Evolutionary conservation across 2,888 invertebrate genomes (phyloP), one percentile per base, ranked within the genome.

Genomic region (Dastarcus helophoroides): DNA sequence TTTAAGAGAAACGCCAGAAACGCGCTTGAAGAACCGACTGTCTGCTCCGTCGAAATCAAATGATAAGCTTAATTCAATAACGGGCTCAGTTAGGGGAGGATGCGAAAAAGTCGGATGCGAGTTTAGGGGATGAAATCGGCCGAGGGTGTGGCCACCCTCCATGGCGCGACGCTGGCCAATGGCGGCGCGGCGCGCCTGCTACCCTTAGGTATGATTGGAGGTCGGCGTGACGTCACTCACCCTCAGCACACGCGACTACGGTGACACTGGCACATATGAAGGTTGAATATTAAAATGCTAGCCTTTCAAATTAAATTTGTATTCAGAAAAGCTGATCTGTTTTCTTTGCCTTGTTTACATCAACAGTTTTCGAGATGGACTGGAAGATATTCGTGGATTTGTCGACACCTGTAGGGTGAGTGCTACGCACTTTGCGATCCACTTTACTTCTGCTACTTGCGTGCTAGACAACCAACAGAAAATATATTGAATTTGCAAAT

Each of bases 41-140:
- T 59, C 58, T 57, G 60, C 58, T 56, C 50, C 50, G 58, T 56
- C 63, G 65, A 67, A 69, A 69, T 69, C 68, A 67, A 69, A 78
- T 78, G 77, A 77, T 78, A 74, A 75, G 74, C 74, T 72, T 77
- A 77, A 78, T 77, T 77, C 76, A 76, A 78, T 77, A 77, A 77
- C 72, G 69, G 65, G 62, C 51, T 48, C 51, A 44, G 54, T 52
- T 50, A 42, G 46, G 48, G 51, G 51, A 52, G 54, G 38, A 44
- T 43, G 42, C 48, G 44, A 49, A 50, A 51, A 51, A 50, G 42
- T 41, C 35, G 32, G 31, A 36, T 36, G n/a, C 31, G 34, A 28
- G 36, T 36, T 32, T 32, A 31, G 47, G 49, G 49, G 50, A 46
- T 46, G 51, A 45, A 40, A 44, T 44, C 41, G 38, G 37, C 44